Evolutionary conservation across 2,797 vertebrate species (phyloP).

Genomic region (Anguilla obscura): DNA sequence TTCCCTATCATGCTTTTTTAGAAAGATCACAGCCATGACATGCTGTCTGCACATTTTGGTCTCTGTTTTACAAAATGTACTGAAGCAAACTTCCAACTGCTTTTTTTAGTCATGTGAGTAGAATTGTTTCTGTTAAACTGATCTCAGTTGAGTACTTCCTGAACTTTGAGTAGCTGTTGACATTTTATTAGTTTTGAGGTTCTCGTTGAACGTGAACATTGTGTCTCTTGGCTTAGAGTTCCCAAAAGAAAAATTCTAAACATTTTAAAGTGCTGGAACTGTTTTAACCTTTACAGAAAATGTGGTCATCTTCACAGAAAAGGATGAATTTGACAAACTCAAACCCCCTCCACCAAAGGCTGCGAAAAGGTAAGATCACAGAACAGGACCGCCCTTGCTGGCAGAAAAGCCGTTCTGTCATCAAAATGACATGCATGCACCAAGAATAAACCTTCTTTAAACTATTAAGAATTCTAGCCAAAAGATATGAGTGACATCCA

Average conservation of each 20-base stretch:
- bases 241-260: not conserved
- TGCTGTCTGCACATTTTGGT: constrained; percentile 3
- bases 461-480: constrained; percentile 10
- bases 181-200: not conserved
- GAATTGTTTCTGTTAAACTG: not conserved
- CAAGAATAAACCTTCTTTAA: not conserved
- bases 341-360: constrained; percentile 85
- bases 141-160: not conserved
- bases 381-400: not conserved
- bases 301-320: constrained; percentile 92
- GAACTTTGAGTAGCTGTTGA: constrained; percentile 1
- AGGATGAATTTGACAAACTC: constrained; percentile 96
- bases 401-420: not conserved
- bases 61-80: not conserved
- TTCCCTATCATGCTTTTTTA: not conserved
- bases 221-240: not conserved
- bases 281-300: constrained; percentile 71
- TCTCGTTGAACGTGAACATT: not conserved
- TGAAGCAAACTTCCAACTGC: not conserved
- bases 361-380: constrained; percentile 82
- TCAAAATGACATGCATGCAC: not conserved
- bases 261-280: not conserved
- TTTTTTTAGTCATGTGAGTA: not conserved
- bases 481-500: constrained; percentile 4
- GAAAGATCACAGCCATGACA: not conserved